Evolutionary conservation across 1,140 invertebrate genomes (phyloP), one percentile per base, ranked within the genome.

Genomic region (Cydia pomonella): DNA sequence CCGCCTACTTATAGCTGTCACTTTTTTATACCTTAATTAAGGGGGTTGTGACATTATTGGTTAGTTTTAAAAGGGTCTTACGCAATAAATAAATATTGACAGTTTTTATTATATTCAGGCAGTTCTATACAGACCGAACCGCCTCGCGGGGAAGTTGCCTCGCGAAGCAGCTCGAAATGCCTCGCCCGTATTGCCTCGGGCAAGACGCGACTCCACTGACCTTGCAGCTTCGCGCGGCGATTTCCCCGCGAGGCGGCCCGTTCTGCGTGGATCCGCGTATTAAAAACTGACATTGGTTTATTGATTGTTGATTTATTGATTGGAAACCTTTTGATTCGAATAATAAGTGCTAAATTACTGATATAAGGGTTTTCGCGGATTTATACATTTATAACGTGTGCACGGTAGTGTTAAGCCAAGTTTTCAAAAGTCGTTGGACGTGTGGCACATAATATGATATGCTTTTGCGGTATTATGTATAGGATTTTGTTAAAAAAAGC

Each of bases 321-420:
- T 64, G 47, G 47, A n/a, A 18, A 50, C 13, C 47, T 50, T 50
- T 50, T 50, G 10, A 59, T 59, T 59, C 53, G 16, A 59, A 59
- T 50, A 59, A 10, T 59, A 23, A 23, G 53, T 59, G 53, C 53
- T 59, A 59, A 59, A 59, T 21, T 59, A 21, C 53, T 59, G 23
- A 59, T 59, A 21, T 59, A 21, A 59, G 18, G 53, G 53, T 23
- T 59, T 59, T 59, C 5, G 53, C 53, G 18, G 53, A 59, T 59
- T 59, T 59, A 59, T 21, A 59, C 7, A 59, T 21, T 21, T 18
- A 50, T 59, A 59, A 59, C 5, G 47, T 59, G n/a, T 59, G 53
- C 18, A 59, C 53, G 53, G 18, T 23, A 59, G 53, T 23, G 53
- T 59, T 50, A 59, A 21, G 53, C 16, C 53, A 59, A 59, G 53